These are phyloP conservation scores for Psephotus haematonotus DNA, from an alignment of 2,113 vertebrate genomes.

Conservation along the genomic window DNA sequence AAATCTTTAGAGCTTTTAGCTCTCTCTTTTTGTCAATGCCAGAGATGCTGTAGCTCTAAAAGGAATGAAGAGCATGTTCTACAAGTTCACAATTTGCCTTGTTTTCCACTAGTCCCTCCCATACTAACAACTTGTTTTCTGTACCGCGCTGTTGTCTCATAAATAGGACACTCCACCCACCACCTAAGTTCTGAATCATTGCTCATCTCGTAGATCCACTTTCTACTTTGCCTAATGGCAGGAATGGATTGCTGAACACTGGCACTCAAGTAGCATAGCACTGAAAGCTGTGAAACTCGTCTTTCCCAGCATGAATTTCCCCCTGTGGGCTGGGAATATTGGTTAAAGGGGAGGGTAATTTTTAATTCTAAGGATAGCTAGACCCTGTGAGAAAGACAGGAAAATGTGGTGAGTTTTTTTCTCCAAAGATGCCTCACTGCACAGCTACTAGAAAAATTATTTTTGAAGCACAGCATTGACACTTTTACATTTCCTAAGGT, in stretches of 20 bases:
- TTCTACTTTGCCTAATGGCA: background rate
- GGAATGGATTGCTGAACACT: background rate
- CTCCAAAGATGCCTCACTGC: background rate
- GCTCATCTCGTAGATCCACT: background rate
- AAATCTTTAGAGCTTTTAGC: background rate
- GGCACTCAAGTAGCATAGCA: background rate
- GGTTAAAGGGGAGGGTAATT: background rate
- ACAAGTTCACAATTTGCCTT: constrained; percentile 13
- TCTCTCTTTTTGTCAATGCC: background rate
- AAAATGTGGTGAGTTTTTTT: background rate
- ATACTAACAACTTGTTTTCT: background rate
- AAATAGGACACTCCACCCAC: constrained; percentile 16
- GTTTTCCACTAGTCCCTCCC: constrained; percentile 23
- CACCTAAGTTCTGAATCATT: background rate
- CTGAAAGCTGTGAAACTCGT: background rate
- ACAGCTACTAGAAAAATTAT: background rate
- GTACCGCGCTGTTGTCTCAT: background rate
- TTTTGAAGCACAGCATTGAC: background rate
- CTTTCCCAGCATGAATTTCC: background rate
- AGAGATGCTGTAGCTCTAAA: background rate
- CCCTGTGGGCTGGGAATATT: background rate
- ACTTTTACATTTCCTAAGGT: background rate
- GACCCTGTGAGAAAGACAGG: background rate
- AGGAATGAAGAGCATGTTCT: background rate
- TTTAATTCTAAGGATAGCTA: background rate